Conservation (phyloP, 2,113 vertebrate species). For the Phalacrocorax brasilianus region DNA sequence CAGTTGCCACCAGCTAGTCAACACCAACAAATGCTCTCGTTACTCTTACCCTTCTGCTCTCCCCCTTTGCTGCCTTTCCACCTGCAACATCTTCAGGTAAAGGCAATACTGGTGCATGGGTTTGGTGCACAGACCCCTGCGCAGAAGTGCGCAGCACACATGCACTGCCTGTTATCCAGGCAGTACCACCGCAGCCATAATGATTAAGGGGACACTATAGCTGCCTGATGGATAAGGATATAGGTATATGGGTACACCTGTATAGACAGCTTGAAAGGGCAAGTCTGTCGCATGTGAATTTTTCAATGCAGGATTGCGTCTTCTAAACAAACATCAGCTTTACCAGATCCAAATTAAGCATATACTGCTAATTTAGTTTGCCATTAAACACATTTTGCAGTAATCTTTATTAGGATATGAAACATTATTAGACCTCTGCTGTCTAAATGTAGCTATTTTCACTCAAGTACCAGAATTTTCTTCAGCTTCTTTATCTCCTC, state of each 20-base stretch:
- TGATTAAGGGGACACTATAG: not conserved
- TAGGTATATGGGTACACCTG: not conserved
- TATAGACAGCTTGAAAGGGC: not conserved
- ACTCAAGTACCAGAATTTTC: not conserved
- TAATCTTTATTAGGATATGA: not conserved
- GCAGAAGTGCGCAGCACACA: fast-evolving
- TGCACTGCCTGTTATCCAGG: not conserved
- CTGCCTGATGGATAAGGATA: not conserved
- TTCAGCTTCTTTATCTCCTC: not conserved
- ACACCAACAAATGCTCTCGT: not conserved
- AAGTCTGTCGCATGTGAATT: not conserved
- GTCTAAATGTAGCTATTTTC: not conserved
- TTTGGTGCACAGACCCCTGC: not conserved
- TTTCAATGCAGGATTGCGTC: not conserved
- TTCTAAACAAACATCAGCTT: not conserved
- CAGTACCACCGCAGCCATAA: too few species aligned
- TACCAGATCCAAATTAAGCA: not conserved
- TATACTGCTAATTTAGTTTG: not conserved
- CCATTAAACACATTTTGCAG: not conserved
- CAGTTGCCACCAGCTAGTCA: not conserved
- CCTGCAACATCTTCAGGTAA: not conserved
- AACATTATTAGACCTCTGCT: not conserved
- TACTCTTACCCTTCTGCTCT: not conserved
- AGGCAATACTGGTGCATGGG: fast-evolving
- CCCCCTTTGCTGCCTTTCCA: not conserved